phyloP scores from a whole-genome alignment of 2,113 vertebrate genomes.

The Oncorhynchus masou region DNA sequence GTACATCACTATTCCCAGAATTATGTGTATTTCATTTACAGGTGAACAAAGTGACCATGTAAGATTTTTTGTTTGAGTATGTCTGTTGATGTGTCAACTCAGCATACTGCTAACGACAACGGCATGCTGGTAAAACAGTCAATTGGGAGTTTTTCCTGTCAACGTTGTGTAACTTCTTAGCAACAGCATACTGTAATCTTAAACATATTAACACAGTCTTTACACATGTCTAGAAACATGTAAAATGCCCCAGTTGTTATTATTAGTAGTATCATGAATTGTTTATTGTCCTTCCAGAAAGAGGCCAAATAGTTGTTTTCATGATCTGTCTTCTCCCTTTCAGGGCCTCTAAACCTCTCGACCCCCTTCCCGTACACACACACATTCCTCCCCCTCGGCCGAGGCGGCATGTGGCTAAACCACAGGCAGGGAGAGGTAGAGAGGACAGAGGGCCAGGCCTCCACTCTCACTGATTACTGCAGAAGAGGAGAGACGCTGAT shows the following conservation, averaged over 20 bases:
- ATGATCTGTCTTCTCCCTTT: slow-evolving; percentile 70
- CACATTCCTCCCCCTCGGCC: slow-evolving; percentile 58
- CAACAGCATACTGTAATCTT: not conserved
- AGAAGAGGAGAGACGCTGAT: slow-evolving; percentile 56
- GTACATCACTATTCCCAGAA: slow-evolving; percentile 5
- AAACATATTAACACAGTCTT: not conserved
- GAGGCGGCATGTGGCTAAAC: slow-evolving; percentile 74
- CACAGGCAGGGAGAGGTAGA: slow-evolving; percentile 70
- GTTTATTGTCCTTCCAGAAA: slow-evolving; percentile 59
- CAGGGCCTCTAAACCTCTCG: slow-evolving; percentile 71
- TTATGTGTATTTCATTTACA: slow-evolving; percentile 13
- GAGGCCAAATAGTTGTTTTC: slow-evolving; percentile 64
- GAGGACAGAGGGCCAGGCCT: slow-evolving; percentile 63
- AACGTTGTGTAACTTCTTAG: not conserved
- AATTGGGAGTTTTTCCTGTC: not conserved
- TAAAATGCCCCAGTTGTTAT: not conserved
- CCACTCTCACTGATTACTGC: slow-evolving; percentile 71
- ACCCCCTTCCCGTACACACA: slow-evolving; percentile 34
- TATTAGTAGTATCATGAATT: slow-evolving; percentile 38
- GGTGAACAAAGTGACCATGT: slow-evolving; percentile 14
- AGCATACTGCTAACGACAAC: not conserved
- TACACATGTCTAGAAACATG: not conserved
- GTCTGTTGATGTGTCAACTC: slow-evolving; percentile 19
- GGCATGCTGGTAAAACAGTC: not conserved
- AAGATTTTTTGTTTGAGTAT: slow-evolving; percentile 6